Base-by-base conservation (phyloP, 2,888 invertebrate genomes). In the Bhutanitis thaidina region DNA sequence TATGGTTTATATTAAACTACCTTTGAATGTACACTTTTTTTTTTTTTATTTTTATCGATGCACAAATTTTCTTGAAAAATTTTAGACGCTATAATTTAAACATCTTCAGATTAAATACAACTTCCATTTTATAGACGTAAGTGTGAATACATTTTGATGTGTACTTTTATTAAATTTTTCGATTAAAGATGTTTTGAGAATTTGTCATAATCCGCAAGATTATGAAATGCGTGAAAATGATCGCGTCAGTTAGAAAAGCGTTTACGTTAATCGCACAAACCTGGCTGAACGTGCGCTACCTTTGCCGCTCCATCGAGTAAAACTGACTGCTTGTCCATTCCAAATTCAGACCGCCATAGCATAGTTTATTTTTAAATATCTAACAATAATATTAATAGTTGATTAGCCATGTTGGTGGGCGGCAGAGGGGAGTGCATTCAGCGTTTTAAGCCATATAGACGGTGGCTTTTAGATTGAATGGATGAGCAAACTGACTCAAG, bases 81-180 rank as follows among this genome's bases (percentile, higher is more conserved):
- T 54, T 56, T 57, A 39, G 54, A 59, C 58, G 64, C 60, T 59
- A 61, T 57, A 54, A 56, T 60, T 62, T 68, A 62, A 69, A 71
- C 60, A 69, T 69, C 67, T 71, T 70, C 71, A 71, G 60, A 56
- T 56, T 9, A 62, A 58, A 60, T 52, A 43, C 58, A 59, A 68
- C 67, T 69, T 70, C 69, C 66, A 68, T 67, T 62, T 61, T 66
- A 54, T 65, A 65, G 62, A 53, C 60, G 57, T 74, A 70, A 71
- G 70, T 72, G 65, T 69, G 66, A 61, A 65, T 62, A 69, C 67
- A 69, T 72, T 73, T 73, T 57, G 66, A 70, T 67, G 69, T 70
- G 65, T 67, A 62, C 56, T 61, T 67, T 47, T 47, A 39, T 10
- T 53, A 56, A 55, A 61, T 65, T 60, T 36, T 67, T 46, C 47